Evolutionary conservation across 1,140 invertebrate genomes (phyloP).

Genomic region (Drosophila nasuta): DNA sequence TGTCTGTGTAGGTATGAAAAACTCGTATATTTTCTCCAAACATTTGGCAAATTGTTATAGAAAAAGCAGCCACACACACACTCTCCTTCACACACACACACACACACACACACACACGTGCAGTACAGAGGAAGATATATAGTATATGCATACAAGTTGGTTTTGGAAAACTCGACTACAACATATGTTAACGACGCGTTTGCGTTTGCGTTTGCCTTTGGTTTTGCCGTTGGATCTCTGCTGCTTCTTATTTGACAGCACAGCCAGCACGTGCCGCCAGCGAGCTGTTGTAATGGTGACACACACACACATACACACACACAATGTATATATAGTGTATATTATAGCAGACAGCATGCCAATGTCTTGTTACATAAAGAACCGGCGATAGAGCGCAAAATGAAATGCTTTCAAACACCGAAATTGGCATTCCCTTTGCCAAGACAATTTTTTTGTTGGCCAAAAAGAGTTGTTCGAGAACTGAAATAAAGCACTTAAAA

Average conservation of each 20-base stretch:
- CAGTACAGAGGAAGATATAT: neutral
- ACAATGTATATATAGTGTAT: slow-evolving; percentile 2
- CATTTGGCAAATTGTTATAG: slow-evolving; percentile 76
- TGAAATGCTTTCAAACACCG: slow-evolving; percentile 24
- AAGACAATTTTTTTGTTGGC: neutral
- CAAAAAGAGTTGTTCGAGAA: neutral
- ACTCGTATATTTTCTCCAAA: slow-evolving; percentile 68
- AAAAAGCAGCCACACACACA: slow-evolving; percentile 54
- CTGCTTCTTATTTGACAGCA: slow-evolving; percentile 27
- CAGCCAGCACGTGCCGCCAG: slow-evolving; percentile 50
- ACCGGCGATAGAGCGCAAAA: slow-evolving; percentile 16
- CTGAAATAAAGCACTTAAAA: neutral
- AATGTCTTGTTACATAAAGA: slow-evolving; percentile 46
- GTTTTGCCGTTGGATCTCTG: slow-evolving; percentile 39
- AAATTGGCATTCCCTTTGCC: slow-evolving; percentile 25
- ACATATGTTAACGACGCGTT: slow-evolving; percentile 76
- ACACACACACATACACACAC: slow-evolving; percentile 22
- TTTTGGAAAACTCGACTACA: slow-evolving; percentile 55
- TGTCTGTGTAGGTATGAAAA: slow-evolving; percentile 48
- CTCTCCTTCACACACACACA: too few species aligned
- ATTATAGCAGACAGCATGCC: slow-evolving; percentile 15
- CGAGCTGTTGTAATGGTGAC: slow-evolving; percentile 28
- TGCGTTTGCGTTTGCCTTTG: slow-evolving; percentile 60
- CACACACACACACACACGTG: neutral
- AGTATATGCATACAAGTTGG: slow-evolving; percentile 51